phyloP scores from a whole-genome alignment of 2,113 vertebrate species.

The Otus sunia region DNA sequence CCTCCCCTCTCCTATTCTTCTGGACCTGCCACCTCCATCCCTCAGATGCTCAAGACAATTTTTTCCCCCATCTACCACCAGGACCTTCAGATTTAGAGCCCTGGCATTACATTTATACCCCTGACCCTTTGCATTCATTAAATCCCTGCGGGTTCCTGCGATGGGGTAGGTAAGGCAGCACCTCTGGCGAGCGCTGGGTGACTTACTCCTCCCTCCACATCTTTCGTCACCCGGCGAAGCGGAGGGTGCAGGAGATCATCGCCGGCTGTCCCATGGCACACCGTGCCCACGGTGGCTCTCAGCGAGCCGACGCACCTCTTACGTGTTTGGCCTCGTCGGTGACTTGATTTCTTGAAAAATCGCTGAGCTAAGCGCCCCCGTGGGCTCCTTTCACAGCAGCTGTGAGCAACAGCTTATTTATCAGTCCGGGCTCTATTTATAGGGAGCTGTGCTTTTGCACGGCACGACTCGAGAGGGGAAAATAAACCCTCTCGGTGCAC shows the following conservation, averaged over 20 bases:
- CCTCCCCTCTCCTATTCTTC: not conserved
- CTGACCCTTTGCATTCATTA: not conserved
- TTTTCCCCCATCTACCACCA: not conserved
- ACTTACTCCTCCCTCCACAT: not conserved
- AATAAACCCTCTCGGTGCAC: not conserved
- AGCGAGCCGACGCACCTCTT: not conserved
- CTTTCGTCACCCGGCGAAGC: accelerated
- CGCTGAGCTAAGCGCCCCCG: not conserved
- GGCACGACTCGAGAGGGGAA: not conserved
- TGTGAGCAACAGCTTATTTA: not conserved
- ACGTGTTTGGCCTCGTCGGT: not conserved
- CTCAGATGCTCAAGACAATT: accelerated
- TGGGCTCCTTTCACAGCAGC: not conserved
- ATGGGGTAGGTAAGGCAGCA: not conserved
- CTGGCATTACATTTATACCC: not conserved
- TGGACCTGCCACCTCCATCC: not conserved
- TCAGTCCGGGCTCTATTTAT: not conserved
- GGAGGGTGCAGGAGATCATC: not conserved
- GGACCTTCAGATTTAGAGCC: not conserved
- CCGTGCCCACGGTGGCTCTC: not conserved
- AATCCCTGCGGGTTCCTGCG: accelerated
- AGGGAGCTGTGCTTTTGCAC: not conserved
- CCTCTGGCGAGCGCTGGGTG: accelerated
- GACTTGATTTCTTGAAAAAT: not conserved
- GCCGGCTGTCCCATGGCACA: accelerated